Evolutionary conservation across 1,140 invertebrate species (phyloP).

Genomic region (Calycopis cecrops): DNA sequence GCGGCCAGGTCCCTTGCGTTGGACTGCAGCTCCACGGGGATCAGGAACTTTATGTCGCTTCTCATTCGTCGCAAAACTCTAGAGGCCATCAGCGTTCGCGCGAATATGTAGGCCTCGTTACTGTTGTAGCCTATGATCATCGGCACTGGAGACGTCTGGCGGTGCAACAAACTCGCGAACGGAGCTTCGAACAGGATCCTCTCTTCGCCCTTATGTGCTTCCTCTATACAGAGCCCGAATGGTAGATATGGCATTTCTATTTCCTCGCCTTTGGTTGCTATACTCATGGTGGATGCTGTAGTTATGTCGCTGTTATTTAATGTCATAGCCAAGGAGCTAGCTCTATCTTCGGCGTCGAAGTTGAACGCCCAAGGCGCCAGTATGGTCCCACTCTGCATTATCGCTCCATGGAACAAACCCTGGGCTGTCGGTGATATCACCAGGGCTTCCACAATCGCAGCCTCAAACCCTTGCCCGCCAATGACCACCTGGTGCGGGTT

Average conservation of each 20-base stretch:
- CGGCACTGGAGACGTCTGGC: conserved; percentile 35
- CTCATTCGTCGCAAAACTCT: conserved; percentile 30
- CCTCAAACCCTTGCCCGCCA: conserved; percentile 73
- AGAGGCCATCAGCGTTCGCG: conserved; percentile 33
- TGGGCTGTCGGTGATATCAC: conserved; percentile 38
- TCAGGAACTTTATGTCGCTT: conserved; percentile 33
- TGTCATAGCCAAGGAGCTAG: conserved; percentile 27
- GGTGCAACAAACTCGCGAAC: conserved; percentile 30
- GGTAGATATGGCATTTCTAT: conserved; percentile 49
- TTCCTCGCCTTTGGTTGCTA: conserved; percentile 36
- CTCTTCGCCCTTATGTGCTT: conserved; percentile 47
- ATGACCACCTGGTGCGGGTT: conserved; percentile 77
- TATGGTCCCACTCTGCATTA: conserved; percentile 63
- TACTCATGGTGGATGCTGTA: conserved; percentile 29
- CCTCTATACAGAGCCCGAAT: conserved; percentile 57
- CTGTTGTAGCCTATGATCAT: conserved; percentile 57
- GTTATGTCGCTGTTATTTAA: conserved; percentile 24
- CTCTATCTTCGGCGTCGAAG: conserved; percentile 45
- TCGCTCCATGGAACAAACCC: conserved; percentile 52
- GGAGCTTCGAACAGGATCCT: conserved; percentile 40
- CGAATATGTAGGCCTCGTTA: conserved; percentile 58
- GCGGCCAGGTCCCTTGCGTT: conserved; percentile 38
- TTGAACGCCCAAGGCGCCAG: conserved; percentile 58
- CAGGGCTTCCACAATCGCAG: conserved; percentile 60
- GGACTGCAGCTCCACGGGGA: conserved; percentile 49